Percentiles rank a stretch among this genome's conserved stretches.
These are phyloP conservation scores for Psittacula derbiana DNA, from an alignment of 2,797 vertebrate genomes.

Conservation along the genomic window DNA sequence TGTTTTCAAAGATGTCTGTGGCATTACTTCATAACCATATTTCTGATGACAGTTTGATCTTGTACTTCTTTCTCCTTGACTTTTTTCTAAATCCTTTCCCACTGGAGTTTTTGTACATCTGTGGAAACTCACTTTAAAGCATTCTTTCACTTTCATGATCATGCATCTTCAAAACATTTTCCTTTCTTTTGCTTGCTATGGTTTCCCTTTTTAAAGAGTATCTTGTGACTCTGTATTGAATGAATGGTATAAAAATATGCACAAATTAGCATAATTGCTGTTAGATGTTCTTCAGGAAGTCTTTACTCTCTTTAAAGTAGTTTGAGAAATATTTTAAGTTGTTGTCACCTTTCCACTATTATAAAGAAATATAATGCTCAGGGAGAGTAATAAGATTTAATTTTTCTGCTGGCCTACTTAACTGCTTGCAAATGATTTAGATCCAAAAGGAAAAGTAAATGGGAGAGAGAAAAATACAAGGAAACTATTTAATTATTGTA, in stretches of 20 bases:
- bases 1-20: not conserved
- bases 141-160: not conserved
- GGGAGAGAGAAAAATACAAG: not conserved
- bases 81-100: not conserved
- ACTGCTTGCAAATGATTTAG: not conserved
- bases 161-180: not conserved
- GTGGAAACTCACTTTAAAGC: not conserved
- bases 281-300: not conserved
- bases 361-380: not conserved
- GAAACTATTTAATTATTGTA: not conserved
- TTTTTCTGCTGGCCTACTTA: not conserved
- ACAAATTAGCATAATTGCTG: not conserved
- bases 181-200: not conserved
- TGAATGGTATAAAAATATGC: not conserved
- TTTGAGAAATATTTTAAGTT: not conserved
- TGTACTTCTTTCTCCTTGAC: not conserved
- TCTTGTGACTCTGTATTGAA: not conserved
- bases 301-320: not conserved
- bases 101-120: not conserved
- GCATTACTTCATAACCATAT: not conserved
- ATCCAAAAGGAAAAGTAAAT: not conserved
- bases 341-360: not conserved
- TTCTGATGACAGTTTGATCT: not conserved
- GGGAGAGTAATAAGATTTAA: not conserved
- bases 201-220: not conserved